phyloP scores from a whole-genome alignment of 64 coral and sea anemone species.

The Exaiptasia diaphana region DNA sequence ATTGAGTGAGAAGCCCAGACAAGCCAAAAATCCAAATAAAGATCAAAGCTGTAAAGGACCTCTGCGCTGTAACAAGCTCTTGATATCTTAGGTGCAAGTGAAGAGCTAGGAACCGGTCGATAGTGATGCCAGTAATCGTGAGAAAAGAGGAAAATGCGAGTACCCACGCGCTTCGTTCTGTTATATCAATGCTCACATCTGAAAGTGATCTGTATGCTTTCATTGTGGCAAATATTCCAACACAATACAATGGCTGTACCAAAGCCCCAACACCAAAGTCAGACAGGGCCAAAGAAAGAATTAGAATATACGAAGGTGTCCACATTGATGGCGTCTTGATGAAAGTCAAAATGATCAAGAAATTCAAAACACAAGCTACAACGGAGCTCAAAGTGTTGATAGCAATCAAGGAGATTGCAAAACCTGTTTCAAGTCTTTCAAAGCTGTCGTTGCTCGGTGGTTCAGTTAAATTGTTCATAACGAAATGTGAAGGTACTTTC shows the following conservation, averaged over 20 bases:
- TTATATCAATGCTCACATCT: neutral
- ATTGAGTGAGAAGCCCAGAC: neutral
- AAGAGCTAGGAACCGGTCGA: neutral
- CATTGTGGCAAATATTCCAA: neutral
- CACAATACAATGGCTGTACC: neutral
- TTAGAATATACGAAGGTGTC: neutral
- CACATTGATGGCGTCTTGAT: neutral
- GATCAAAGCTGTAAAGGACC: neutral
- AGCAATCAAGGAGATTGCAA: neutral
- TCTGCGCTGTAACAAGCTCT: neutral
- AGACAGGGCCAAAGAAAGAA: neutral
- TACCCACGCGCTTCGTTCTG: neutral
- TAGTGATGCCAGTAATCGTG: neutral
- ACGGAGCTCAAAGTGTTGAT: neutral
- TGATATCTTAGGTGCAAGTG: neutral
- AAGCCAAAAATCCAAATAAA: neutral
- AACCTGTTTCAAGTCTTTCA: too few species aligned
- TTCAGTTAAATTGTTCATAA: too few species aligned
- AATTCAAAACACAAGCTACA: neutral
- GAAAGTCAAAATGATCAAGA: neutral
- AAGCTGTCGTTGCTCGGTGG: too few species aligned
- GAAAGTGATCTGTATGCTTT: neutral
- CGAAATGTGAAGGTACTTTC: too few species aligned
- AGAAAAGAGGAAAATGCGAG: neutral
- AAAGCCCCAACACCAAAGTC: neutral